phyloP scores from a whole-genome alignment of 2,888 invertebrate species.

The Barypeithes pellucidus region DNA sequence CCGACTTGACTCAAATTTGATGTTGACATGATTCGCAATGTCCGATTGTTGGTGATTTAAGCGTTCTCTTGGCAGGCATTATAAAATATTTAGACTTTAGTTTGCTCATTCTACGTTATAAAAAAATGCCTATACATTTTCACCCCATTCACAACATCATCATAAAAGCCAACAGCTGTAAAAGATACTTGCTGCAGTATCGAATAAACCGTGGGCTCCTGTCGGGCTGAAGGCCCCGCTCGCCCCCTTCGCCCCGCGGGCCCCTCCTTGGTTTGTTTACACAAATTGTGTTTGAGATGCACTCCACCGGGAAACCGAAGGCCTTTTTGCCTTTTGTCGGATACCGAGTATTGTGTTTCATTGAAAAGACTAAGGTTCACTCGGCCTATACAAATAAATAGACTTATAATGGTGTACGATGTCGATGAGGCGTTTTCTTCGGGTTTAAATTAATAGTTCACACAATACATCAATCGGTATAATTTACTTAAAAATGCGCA shows the following conservation, averaged over 20 bases:
- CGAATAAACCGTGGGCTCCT: conserved; percentile 41
- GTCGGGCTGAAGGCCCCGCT: conserved; percentile 34
- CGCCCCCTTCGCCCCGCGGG: not conserved
- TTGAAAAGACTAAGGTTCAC: conserved; percentile 6
- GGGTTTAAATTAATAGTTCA: not conserved
- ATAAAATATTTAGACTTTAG: too few species aligned
- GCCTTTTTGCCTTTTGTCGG: conserved; percentile 53
- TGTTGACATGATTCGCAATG: too few species aligned
- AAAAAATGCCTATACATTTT: not conserved
- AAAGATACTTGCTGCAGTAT: conserved; percentile 37
- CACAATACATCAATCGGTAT: too few species aligned
- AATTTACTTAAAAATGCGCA: too few species aligned
- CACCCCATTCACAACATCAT: not conserved
- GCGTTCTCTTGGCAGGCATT: too few species aligned
- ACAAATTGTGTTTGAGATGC: conserved; percentile 54
- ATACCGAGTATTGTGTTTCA: conserved; percentile 45
- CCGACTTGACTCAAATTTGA: too few species aligned
- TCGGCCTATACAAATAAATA: conserved; percentile 17
- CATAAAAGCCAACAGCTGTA: conserved; percentile 38
- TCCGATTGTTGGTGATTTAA: too few species aligned
- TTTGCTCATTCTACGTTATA: not conserved
- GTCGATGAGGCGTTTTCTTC: conserved; percentile 2
- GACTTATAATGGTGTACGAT: not conserved
- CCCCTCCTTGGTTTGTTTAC: conserved; percentile 42
- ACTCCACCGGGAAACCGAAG: conserved; percentile 52